These are phyloP conservation scores for Gallinago nigripennis DNA, from an alignment of 2,797 vertebrate genomes.

Conservation along the genomic window DNA sequence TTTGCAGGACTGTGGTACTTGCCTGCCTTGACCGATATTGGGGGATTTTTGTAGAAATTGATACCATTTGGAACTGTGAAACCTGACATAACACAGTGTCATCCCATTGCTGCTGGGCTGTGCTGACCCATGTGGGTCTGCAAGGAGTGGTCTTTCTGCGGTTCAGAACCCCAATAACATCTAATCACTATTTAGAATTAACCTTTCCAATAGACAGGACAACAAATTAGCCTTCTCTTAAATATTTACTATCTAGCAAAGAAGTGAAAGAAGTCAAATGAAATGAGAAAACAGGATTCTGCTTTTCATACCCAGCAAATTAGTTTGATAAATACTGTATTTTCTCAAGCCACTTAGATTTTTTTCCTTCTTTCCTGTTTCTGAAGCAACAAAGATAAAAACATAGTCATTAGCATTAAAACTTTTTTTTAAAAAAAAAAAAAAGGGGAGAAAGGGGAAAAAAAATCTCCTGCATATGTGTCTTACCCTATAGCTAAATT, in stretches of 20 bases:
- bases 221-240: slow-evolving; percentile 6
- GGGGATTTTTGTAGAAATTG: background rate
- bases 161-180: background rate
- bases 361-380: slow-evolving; percentile 31
- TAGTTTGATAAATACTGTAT: background rate
- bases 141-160: background rate
- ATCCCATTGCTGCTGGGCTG: background rate
- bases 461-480: background rate
- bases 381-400: slow-evolving; percentile 11
- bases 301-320: background rate
- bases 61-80: background rate
- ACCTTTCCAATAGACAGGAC: background rate
- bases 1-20: background rate
- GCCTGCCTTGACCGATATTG: background rate
- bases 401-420: slow-evolving; percentile 25
- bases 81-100: background rate
- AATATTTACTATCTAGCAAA: background rate
- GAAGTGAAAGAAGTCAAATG: background rate
- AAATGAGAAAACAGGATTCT: slow-evolving; percentile 10
- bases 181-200: background rate
- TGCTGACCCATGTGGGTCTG: background rate
- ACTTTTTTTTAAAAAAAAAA: background rate
- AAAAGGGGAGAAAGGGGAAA: fast-evolving
- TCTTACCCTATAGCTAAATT: background rate
- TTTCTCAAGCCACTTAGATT: background rate